phyloP scores from a whole-genome alignment of 2,113 vertebrate species.

The Felis chaus region DNA sequence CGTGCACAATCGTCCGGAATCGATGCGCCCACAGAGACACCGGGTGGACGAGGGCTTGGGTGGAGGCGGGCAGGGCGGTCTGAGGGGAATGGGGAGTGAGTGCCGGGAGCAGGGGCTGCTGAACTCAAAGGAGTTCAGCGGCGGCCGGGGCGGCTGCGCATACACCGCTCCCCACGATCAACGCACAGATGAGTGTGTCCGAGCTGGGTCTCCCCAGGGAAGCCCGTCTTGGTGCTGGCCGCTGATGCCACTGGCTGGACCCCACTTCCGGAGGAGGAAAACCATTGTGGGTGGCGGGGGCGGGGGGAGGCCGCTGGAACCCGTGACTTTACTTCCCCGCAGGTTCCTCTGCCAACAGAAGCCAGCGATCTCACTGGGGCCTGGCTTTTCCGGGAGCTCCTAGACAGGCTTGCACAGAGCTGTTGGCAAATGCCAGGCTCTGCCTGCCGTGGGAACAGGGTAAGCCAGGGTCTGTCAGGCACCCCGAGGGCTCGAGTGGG shows the following conservation, averaged over 20 bases:
- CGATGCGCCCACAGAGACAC: too few relatives aligned
- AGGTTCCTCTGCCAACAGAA: neutral
- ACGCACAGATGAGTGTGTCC: too few relatives aligned
- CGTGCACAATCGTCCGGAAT: too few relatives aligned
- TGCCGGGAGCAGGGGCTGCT: too few relatives aligned
- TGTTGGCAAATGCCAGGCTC: neutral
- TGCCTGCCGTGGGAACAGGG: neutral
- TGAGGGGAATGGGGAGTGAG: too few relatives aligned
- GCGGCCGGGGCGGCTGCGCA: too few relatives aligned
- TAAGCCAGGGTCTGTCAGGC: neutral
- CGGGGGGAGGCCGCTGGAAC: neutral
- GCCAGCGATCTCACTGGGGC: neutral
- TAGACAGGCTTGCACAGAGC: neutral
- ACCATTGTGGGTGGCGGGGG: neutral
- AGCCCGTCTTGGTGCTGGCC: too few relatives aligned
- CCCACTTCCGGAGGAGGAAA: neutral
- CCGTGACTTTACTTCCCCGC: neutral
- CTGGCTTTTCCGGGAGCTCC: neutral
- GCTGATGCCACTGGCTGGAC: neutral
- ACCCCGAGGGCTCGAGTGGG: neutral
- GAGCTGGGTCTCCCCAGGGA: too few relatives aligned
- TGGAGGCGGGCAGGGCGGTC: too few relatives aligned
- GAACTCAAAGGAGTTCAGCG: too few relatives aligned
- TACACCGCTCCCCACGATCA: too few relatives aligned
- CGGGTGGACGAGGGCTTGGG: too few relatives aligned